phyloP scores from a whole-genome alignment of 2,888 invertebrate genomes.

The Hyles lineata region DNA sequence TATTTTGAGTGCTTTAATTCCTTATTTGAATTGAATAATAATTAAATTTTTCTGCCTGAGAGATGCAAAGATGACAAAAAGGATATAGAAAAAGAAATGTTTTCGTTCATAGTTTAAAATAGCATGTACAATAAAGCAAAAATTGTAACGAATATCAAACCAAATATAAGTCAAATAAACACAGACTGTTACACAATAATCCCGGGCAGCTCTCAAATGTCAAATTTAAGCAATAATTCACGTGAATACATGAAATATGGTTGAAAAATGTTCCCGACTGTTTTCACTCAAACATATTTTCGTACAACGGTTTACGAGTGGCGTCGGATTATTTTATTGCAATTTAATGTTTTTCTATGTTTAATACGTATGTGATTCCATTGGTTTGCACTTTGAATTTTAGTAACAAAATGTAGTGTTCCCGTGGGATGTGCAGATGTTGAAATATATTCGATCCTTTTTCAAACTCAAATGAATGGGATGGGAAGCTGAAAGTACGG shows the following conservation, averaged over 20 bases:
- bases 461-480: too few relatives aligned
- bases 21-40: neutral
- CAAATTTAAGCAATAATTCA: constrained; percentile 10
- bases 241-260: constrained; percentile 3
- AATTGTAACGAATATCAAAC: neutral
- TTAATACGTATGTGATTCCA: neutral
- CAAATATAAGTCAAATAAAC: neutral
- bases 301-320: constrained; percentile 3
- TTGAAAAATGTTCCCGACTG: neutral
- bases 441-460: too few relatives aligned
- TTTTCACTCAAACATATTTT: neutral
- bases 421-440: too few relatives aligned
- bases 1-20: neutral
- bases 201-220: neutral
- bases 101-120: too few relatives aligned
- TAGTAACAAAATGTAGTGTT: too few relatives aligned
- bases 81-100: too few relatives aligned
- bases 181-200: neutral
- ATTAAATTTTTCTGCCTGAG: too few relatives aligned
- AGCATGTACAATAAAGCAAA: neutral
- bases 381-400: too few relatives aligned
- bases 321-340: neutral
- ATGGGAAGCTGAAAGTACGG: too few relatives aligned
- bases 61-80: too few relatives aligned
- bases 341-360: constrained; percentile 5